Evolutionary conservation across 2,797 vertebrate genomes (phyloP).

Genomic region (Hephaestus fuliginosus): DNA sequence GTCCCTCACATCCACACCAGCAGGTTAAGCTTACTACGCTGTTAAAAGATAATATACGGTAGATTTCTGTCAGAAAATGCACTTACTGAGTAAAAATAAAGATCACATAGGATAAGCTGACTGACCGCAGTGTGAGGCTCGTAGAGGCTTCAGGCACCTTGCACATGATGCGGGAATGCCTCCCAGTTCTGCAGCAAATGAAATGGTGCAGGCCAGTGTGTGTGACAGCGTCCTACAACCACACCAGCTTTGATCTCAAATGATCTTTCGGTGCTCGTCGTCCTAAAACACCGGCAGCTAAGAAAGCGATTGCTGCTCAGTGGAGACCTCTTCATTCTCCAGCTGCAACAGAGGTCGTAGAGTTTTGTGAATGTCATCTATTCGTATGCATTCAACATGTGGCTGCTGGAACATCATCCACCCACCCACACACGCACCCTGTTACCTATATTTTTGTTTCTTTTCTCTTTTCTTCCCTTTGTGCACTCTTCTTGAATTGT

Average conservation of each 20-base stretch:
- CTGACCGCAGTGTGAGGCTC: not conserved
- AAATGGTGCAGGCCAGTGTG: not conserved
- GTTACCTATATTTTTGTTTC: not conserved
- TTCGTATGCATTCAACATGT: constrained; percentile 10
- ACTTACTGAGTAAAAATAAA: not conserved
- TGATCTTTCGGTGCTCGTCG: constrained; percentile 1
- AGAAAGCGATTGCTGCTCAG: not conserved
- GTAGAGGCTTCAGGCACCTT: not conserved
- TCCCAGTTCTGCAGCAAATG: not conserved
- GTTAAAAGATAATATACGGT: not conserved
- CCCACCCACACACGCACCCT: not conserved
- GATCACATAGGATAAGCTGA: not conserved
- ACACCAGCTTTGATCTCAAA: not conserved
- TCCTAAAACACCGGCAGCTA: not conserved
- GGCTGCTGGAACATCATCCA: constrained; percentile 3
- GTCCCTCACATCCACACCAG: not conserved
- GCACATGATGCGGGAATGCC: not conserved
- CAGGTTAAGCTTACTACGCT: not conserved
- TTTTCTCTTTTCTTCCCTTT: constrained; percentile 4
- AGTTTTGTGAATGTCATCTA: not conserved
- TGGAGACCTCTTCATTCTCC: constrained; percentile 4
- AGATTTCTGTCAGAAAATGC: not conserved
- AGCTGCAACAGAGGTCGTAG: not conserved
- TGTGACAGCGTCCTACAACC: not conserved
- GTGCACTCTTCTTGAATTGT: not conserved